phyloP scores from a whole-genome alignment of 2,113 vertebrate genomes.

The Eudorcas thomsonii region DNA sequence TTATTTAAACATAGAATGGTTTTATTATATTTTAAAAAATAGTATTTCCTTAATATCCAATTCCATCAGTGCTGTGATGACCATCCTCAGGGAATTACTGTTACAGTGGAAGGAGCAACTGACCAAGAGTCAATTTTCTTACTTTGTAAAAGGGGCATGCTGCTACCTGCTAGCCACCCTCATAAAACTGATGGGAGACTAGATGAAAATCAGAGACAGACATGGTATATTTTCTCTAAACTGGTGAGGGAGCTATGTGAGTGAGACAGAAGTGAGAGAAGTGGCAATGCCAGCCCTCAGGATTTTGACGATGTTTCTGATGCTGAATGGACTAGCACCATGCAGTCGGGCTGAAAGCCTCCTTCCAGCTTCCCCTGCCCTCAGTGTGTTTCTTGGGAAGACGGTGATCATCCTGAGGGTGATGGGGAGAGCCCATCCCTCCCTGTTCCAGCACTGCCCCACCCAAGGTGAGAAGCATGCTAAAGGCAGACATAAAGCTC shows the following conservation, averaged over 20 bases:
- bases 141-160: background rate
- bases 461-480: background rate
- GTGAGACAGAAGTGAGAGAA: background rate
- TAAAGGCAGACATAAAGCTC: background rate
- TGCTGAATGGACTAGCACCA: background rate
- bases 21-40: background rate
- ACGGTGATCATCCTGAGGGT: background rate
- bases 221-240: background rate
- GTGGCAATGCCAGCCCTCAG: background rate
- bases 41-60: background rate
- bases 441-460: background rate
- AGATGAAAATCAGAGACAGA: background rate
- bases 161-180: background rate
- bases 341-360: background rate
- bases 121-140: background rate
- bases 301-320: background rate
- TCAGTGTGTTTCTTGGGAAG: background rate
- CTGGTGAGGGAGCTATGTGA: background rate
- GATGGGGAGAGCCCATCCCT: background rate
- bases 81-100: background rate
- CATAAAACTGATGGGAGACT: background rate
- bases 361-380: background rate
- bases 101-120: background rate
- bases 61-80: background rate
- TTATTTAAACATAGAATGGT: background rate